A percentile compares a stretch with the other conserved stretches of the same genome.
Conservation (phyloP, 2,888 invertebrate genomes). For the Nipponacmea schrenckii region DNA sequence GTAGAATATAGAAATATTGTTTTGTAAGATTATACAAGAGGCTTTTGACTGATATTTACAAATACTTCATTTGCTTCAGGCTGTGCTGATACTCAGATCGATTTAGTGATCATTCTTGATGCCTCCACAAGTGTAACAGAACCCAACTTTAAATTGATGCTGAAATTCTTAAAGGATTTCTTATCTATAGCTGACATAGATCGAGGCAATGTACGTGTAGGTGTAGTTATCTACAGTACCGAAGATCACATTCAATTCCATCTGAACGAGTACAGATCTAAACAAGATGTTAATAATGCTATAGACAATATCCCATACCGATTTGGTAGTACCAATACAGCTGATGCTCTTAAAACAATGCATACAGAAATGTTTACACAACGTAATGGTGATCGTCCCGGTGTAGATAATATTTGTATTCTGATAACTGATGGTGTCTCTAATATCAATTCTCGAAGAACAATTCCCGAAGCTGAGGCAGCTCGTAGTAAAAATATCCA, state of each 20-base stretch:
- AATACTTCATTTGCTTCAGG: constrained; percentile 10
- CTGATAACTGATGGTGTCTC: constrained; percentile 55
- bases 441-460: constrained; percentile 47
- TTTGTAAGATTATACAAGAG: too few species aligned
- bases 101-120: constrained; percentile 54
- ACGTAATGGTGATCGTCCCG: constrained; percentile 43
- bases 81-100: constrained; percentile 36
- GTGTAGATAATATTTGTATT: constrained; percentile 44
- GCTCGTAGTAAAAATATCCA: constrained; percentile 28
- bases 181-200: constrained; percentile 40
- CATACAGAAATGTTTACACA: constrained; percentile 41
- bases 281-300: constrained; percentile 38
- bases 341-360: constrained; percentile 46
- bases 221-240: constrained; percentile 31
- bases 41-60: too few species aligned
- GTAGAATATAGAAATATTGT: too few species aligned
- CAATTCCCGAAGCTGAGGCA: constrained; percentile 43
- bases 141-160: constrained; percentile 41
- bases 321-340: constrained; percentile 57
- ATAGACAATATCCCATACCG: constrained; percentile 42
- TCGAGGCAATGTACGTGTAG: constrained; percentile 30
- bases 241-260: constrained; percentile 45
- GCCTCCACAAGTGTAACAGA: constrained; percentile 54
- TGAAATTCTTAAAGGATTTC: constrained; percentile 46
- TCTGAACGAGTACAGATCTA: constrained; percentile 39